Evolutionary conservation across 2,113 vertebrate genomes (phyloP), one percentile per base, ranked within the genome.

Genomic region (Circaetus gallicus): DNA sequence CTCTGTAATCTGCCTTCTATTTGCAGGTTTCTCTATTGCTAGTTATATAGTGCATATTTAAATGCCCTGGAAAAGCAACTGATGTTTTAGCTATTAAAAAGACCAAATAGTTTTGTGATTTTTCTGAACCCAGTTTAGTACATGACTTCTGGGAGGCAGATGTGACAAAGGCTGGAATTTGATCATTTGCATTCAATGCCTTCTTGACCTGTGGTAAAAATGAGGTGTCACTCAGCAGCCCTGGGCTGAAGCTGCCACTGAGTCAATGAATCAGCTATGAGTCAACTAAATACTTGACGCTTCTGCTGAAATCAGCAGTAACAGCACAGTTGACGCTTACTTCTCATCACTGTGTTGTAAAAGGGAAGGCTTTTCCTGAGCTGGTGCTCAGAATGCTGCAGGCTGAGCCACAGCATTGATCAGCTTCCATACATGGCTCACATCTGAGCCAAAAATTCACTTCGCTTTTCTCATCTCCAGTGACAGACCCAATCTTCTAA

Each of bases 381-480:
- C 22, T 36, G 6, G 4, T n/a, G 53, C 55, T 82, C 26, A 22
- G 34, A 29, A 42, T 0, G 0, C 53, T 77, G 18, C 63, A 25
- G 36, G 16, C 47, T 50, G 50, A 71, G 58, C 22, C 34, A 11
- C 22, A 52, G 21, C 21, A 13, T 12, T 13, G 55, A 42, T 24
- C 50, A 69, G 14, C 11, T 72, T 58, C 72, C 9, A 8, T n/a
- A 25, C 0, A 0, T 40, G 49, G 10, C 29, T 77, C 11, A 6
- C 15, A 47, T 34, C 45, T 36, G 20, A 72, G 77, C 34, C 58
- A 77, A 70, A 80, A 65, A 26, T n/a, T 47, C 19, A 13, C 49
- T 55, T 67, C 0, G 0, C 20, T 58, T 59, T 36, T 15, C 24
- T 71, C 22, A 12, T 29, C n/a, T 69, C 19, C 21, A 21, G 0